Evolutionary conservation across 2,113 vertebrate species (phyloP).

Genomic region (Petrocephalus zakoni): DNA sequence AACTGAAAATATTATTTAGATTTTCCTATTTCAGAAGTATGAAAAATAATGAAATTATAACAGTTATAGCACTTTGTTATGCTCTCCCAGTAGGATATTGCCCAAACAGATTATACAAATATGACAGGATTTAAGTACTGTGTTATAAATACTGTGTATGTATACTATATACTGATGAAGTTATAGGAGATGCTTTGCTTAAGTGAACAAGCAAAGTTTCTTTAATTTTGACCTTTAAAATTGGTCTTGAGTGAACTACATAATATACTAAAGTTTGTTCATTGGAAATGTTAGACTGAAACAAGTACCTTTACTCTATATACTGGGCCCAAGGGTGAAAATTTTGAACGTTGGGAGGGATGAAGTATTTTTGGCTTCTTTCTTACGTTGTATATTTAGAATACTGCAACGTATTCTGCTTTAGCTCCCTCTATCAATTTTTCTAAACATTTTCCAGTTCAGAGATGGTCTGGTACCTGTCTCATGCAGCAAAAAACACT

Average conservation of each 20-base stretch:
- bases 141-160: no score
- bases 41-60: neutral
- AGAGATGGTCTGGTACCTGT: neutral
- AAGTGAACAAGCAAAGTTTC: neutral
- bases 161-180: neutral
- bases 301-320: neutral
- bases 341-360: neutral
- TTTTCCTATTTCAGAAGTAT: neutral
- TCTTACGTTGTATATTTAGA: neutral
- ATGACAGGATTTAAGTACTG: no score
- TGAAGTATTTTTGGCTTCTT: neutral
- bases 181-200: neutral
- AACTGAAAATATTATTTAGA: neutral
- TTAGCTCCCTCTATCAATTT: neutral
- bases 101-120: neutral
- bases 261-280: neutral
- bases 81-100: neutral
- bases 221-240: neutral
- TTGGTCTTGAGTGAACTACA: neutral
- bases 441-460: neutral
- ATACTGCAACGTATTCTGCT: neutral
- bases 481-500: neutral
- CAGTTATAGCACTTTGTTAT: neutral
- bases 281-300: neutral
- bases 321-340: neutral